Evolutionary conservation across 2,113 vertebrate genomes (phyloP), one percentile per base, ranked within the genome.

Genomic region (Amblyopsis rosae): DNA sequence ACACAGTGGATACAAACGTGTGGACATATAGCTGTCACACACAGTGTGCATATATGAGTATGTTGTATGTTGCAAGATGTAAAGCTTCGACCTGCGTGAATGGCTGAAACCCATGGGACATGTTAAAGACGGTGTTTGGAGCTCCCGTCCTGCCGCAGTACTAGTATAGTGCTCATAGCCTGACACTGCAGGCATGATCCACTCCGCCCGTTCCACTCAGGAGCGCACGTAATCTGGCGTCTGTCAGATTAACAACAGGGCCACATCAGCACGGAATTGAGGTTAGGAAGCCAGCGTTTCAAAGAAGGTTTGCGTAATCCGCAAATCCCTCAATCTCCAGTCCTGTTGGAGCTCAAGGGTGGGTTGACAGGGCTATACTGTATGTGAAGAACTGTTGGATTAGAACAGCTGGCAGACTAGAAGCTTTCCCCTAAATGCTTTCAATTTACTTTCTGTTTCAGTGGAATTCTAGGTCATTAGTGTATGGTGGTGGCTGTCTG

Each of bases 221-320:
- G 13, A 66, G 75, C 71, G 67, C 67, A 72, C 77, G 66, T 86
- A 89, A 90, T 89, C 90, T 86, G 82, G 83, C 72, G 71, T 66
- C 54, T 79, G 77, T 70, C 79, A 86, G 90, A 91, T 89, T 91
- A 91, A 56, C 75, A 62, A 77, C 35, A 51, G 41, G 67, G 83
- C 69, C 80, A 82, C 81, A 79, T 81, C 81, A 48, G 71, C 74
- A 81, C 72, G 75, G 77, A 84, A 87, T 89, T 79, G 77, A 88
- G 82, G 85, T 86, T 82, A 73, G 69, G 54, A 81, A 79, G 63
- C 76, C 76, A 79, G 73, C 50, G 59, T 65, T 85, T 87, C 72
- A 69, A 71, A 80, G 70, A 77, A 62, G 75, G 73, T 67, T 16
- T 33, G 10, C 65, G 0, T 90, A 82, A 90, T 86, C 82, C 79